phyloP scores from a whole-genome alignment of 2,888 invertebrate genomes.

The Seladonia tumulorum region DNA sequence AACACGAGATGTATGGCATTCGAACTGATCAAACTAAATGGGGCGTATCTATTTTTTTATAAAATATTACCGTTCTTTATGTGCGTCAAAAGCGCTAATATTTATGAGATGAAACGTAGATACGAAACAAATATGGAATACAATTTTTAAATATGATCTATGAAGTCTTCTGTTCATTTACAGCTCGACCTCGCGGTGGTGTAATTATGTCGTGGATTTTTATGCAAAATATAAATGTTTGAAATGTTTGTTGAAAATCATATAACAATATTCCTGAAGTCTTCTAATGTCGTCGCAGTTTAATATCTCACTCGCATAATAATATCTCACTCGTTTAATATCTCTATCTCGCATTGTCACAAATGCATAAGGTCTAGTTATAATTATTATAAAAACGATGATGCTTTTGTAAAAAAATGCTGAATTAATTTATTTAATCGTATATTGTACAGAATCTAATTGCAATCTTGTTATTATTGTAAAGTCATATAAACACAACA shows the following conservation, averaged over 20 bases:
- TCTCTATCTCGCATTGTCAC: not conserved
- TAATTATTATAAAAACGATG: not conserved
- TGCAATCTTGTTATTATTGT: no score
- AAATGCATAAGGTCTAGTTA: not conserved
- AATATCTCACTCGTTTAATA: no score
- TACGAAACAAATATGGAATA: not conserved
- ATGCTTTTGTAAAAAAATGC: not conserved
- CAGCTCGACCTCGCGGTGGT: not conserved
- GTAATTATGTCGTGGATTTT: no score
- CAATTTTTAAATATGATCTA: not conserved
- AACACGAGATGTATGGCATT: not conserved
- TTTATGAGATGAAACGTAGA: not conserved
- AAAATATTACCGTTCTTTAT: not conserved
- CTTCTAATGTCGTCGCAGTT: not conserved
- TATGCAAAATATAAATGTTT: no score
- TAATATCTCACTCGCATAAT: not conserved
- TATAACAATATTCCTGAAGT: not conserved
- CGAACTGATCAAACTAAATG: conserved; percentile 2
- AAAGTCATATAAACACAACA: no score
- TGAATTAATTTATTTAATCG: not conserved
- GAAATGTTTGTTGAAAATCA: no score
- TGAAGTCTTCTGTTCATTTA: not conserved
- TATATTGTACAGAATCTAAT: no score
- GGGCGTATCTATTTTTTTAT: not conserved
- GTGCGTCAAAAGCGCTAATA: not conserved